Conservation (phyloP, 53 echinoderm and acorn worm species). For the Mesocentrotus franciscanus region DNA sequence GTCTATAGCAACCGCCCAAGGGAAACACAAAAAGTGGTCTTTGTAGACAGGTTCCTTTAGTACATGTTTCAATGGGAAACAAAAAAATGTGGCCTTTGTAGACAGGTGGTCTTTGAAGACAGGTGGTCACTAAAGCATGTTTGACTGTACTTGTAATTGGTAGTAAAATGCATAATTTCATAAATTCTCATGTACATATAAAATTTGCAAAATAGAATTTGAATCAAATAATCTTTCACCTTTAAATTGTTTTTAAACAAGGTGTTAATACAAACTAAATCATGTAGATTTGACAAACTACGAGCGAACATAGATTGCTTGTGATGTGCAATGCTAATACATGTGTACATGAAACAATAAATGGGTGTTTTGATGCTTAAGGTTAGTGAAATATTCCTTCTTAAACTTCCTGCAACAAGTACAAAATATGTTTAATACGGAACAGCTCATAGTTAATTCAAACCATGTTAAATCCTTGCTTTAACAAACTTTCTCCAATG, state of each 20-base stretch:
- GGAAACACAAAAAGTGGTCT: no score
- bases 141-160: neutral
- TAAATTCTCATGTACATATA: neutral
- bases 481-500: neutral
- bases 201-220: neutral
- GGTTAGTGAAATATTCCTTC: neutral
- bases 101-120: no score
- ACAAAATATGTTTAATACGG: neutral
- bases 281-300: neutral
- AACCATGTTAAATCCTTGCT: neutral
- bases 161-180: conserved; percentile 15
- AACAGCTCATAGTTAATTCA: neutral
- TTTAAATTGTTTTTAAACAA: neutral
- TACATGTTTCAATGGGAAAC: no score
- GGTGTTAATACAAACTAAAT: neutral
- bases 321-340: neutral
- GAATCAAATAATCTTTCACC: neutral
- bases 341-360: conserved; percentile 9
- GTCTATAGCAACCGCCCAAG: no score
- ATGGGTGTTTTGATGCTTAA: conserved; percentile 5
- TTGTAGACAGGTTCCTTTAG: no score
- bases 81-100: no score
- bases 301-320: neutral
- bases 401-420: neutral
- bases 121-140: no score